Evolutionary conservation across 2,113 vertebrate genomes (phyloP), one percentile per base, ranked within the genome.

Genomic region (Sisor rabdophorus): DNA sequence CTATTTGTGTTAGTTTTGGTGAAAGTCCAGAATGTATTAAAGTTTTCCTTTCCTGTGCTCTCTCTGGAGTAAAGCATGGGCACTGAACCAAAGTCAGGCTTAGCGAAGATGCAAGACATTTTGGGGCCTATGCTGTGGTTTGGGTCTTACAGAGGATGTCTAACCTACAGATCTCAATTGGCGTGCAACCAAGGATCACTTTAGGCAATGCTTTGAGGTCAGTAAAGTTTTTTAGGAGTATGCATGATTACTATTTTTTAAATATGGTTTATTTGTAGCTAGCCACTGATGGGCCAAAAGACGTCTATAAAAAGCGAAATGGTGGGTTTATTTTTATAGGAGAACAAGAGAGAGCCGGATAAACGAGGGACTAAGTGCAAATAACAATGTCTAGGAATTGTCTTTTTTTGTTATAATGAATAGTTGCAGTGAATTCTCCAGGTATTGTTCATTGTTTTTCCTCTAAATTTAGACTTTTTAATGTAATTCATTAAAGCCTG

Each of bases 371-470:
- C 40, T 22, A 58, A 73, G 83, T 81, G 80, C 75, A 84, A 89
- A 89, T 88, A 80, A 80, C 82, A 88, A 87, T 89, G 87, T 73
- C 80, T 84, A 17, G 68, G 83, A 89, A 90, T 89, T 89, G 87
- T 82, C 89, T 76, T 81, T 81, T 88, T 85, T 87, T 83, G 82
- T 88, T 78, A 76, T 89, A 89, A 91, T 89, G 87, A 91, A 85
- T 84, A 84, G 85, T 88, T 86, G 84, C 85, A 81, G 83, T 80
- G 78, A 80, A 86, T 84, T 90, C 88, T 89, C 87, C 79, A 78
- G 89, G 88, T 84, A 82, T 86, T 86, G 79, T 85, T 91, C 87
- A 88, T 91, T 89, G 89, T 87, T 90, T 87, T 85, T 24, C 82
- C n/a, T n/a, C n/a, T n/a, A n/a, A n/a, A n/a, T n/a, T n/a, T n/a